Conservation (phyloP, 1,140 invertebrate species). For the Reticulitermes speratus region DNA sequence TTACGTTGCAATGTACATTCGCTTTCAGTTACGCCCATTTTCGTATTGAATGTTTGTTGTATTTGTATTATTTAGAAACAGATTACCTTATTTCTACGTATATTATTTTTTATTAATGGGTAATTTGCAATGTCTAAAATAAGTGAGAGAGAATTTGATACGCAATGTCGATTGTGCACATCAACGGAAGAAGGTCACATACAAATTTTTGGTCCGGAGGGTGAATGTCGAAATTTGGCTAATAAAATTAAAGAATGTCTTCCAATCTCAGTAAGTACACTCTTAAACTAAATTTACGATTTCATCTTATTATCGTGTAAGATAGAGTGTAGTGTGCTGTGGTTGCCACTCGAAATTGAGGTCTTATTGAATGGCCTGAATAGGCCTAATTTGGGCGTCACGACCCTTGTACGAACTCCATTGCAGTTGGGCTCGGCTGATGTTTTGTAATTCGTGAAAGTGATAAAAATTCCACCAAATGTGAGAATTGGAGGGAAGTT, state of each 20-base stretch:
- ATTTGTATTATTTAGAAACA: constrained; percentile 7
- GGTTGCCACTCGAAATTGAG: too few relatives aligned
- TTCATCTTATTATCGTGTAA: background rate
- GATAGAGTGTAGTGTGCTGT: background rate
- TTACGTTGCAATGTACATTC: constrained; percentile 31
- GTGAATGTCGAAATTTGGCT: constrained; percentile 1
- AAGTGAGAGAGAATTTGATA: constrained; percentile 23
- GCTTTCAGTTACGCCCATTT: constrained; percentile 33
- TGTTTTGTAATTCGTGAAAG: too few relatives aligned
- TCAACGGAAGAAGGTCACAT: constrained; percentile 33
- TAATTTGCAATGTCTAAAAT: constrained; percentile 32
- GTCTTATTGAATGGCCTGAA: too few relatives aligned
- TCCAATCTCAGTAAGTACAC: constrained; percentile 28
- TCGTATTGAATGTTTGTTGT: constrained; percentile 7
- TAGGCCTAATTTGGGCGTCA: background rate
- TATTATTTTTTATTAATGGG: constrained; percentile 25
- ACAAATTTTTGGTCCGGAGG: constrained; percentile 32
- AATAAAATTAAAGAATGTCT: constrained; percentile 33
- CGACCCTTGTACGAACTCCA: background rate
- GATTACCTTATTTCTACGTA: background rate
- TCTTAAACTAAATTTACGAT: background rate
- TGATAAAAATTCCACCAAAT: too few relatives aligned
- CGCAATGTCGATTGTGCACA: constrained; percentile 34
- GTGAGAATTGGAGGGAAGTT: too few relatives aligned
- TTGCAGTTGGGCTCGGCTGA: too few relatives aligned